Evolutionary conservation across 2,113 vertebrate species (phyloP), one percentile per base, ranked within the genome.

Genomic region (Cyphomyrus discorhynchus): DNA sequence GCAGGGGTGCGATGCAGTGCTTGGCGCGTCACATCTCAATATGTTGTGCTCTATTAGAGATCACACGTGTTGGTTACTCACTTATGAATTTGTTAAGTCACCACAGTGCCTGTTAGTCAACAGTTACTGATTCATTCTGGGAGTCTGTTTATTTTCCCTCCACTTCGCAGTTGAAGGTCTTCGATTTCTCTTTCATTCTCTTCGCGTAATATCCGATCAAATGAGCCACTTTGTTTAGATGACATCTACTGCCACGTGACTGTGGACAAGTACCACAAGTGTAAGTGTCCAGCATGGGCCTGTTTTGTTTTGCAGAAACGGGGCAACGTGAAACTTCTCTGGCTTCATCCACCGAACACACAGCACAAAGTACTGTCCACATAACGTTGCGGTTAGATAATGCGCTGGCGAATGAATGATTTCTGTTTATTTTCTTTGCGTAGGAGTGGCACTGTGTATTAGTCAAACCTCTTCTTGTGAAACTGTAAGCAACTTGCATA

Each of bases 401-500:
- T 53, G 27, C 19, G 15, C 85, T 53, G 50, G 27, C 50, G 47
- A 1, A 21, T 87, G 47, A 86, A 86, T 86, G 45, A 53, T n/a
- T 49, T 52, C 11, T 87, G n/a, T 87, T 87, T 84, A 84, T 84
- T 84, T 84, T 46, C 21, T n/a, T 46, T 84, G 82, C 39, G 82
- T 45, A 13, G 82, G 82, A 84, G 82, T 84, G 82, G 45, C 45
- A 45, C 45, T 84, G 45, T 84, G 45, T n/a, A 47, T 84, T 84
- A 84, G 45, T 84, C 82, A 84, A 47, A 84, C 82, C 82, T 84
- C 45, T 47, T 45, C 19, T 47, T 84, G 82, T 47, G 45, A 84
- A 47, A 84, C 82, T 46, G 82, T 24, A 39, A 84, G 45, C 24
- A 84, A 84, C 82, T 84, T 46, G 82, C 82, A 84, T 84, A 84